Evolutionary conservation across 2,113 vertebrate genomes (phyloP).

Genomic region (Oxyura jamaicensis): DNA sequence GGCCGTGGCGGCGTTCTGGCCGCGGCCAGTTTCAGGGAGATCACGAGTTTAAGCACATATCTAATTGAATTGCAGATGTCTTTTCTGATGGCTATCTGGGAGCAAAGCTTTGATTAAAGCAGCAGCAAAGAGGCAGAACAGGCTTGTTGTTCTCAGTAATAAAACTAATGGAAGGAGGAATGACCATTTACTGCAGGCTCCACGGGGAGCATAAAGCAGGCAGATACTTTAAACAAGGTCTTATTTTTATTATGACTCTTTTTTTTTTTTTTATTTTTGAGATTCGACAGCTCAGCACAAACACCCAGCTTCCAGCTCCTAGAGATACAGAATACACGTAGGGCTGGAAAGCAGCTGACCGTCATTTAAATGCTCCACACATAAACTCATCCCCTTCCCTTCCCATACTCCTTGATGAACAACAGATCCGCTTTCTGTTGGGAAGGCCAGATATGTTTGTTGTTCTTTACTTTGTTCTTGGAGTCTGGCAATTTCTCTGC

Average conservation of each 20-base stretch:
- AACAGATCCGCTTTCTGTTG: neutral
- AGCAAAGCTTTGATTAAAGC: constrained; percentile 39
- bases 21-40: neutral
- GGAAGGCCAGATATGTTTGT: neutral
- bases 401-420: neutral
- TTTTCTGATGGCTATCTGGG: constrained; percentile 46
- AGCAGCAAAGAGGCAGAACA: constrained; percentile 18
- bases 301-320: neutral
- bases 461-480: neutral
- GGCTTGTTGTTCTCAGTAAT: constrained; percentile 27
- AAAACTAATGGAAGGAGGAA: constrained; percentile 32
- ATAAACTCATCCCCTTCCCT: neutral
- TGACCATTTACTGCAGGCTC: neutral
- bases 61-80: constrained; percentile 68
- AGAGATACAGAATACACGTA: neutral
- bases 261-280: too few species aligned
- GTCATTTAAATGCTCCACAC: neutral
- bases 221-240: neutral
- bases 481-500: neutral
- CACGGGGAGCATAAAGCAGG: neutral
- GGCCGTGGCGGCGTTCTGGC: neutral
- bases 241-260: neutral
- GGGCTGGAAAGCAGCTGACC: neutral
- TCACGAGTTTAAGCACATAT: constrained; percentile 10
- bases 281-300: neutral